A percentile compares a stretch with the other conserved stretches of the same genome.
These are phyloP conservation scores for Numida meleagris DNA, from an alignment of 2,113 vertebrate genomes.

Conservation along the genomic window DNA sequence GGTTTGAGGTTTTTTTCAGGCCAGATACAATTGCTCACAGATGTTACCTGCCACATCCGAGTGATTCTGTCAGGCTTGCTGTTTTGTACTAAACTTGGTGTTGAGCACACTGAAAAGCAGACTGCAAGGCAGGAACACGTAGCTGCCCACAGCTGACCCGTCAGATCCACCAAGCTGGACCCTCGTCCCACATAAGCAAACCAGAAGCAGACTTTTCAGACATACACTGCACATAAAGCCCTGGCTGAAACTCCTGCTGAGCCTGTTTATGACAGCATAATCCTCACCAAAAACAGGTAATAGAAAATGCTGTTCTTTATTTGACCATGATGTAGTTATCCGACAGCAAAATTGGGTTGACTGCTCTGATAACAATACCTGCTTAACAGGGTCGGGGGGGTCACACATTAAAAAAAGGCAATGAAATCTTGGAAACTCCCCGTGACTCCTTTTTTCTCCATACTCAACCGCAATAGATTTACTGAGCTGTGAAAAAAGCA, in stretches of 20 bases:
- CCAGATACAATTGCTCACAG: not conserved
- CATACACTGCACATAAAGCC: conserved; percentile 3
- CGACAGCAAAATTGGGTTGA: not conserved
- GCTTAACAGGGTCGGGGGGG: not conserved
- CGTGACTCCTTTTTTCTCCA: not conserved
- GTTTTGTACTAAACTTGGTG: not conserved
- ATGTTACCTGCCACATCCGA: not conserved
- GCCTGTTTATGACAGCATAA: conserved; percentile 69
- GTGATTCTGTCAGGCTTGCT: not conserved
- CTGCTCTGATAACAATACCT: conserved; percentile 28
- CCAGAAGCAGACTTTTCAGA: conserved; percentile 34
- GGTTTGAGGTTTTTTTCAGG: not conserved
- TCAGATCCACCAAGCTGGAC: not conserved
- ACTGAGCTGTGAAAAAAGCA: not conserved
- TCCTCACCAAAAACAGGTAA: conserved; percentile 54
- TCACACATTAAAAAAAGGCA: not conserved
- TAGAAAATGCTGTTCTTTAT: conserved; percentile 39
- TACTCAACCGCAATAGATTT: conserved; percentile 10
- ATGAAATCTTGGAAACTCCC: conserved; percentile 4
- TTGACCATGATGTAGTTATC: conserved; percentile 6
- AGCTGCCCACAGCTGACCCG: not conserved
- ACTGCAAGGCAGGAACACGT: not conserved
- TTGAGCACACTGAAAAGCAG: not conserved
- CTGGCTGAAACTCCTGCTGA: conserved; percentile 58
- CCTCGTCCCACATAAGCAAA: not conserved